Conservation (phyloP, 2,113 vertebrate species). For the Clarias batrachus region DNA sequence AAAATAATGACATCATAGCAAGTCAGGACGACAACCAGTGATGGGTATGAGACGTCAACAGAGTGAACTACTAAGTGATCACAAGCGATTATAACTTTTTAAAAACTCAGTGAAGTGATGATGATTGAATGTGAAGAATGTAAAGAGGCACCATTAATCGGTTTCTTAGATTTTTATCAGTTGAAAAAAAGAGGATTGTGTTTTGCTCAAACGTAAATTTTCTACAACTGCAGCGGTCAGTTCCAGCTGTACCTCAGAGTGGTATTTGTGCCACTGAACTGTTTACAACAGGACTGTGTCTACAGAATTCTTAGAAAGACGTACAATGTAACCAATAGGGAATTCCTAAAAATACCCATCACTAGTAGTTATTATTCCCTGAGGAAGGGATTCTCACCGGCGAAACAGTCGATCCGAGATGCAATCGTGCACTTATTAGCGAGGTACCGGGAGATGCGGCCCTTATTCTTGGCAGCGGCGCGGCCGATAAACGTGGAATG, state of each 20-base stretch:
- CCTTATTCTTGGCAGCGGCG: conserved; percentile 94
- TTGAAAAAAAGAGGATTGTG: no score
- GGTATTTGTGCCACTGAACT: no score
- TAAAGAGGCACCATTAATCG: no score
- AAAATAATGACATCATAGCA: conserved; percentile 93
- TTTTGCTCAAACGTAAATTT: no score
- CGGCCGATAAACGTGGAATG: conserved; percentile 98
- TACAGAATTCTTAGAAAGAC: no score
- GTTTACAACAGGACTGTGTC: no score
- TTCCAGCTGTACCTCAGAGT: no score
- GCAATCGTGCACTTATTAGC: conserved; percentile 98
- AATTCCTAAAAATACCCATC: neutral
- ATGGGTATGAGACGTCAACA: neutral
- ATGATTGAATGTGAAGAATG: no score
- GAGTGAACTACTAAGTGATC: neutral
- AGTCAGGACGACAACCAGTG: conserved; percentile 14
- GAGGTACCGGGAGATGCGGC: conserved; percentile 94
- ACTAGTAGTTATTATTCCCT: neutral
- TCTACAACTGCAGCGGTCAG: no score
- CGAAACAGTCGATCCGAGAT: conserved; percentile 94
- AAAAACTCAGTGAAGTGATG: no score
- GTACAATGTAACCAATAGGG: neutral
- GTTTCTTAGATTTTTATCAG: no score
- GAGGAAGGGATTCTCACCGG: conserved; percentile 70
- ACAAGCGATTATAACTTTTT: neutral